These are phyloP conservation scores for Dendrolimus kikuchii DNA, from an alignment of 1,140 invertebrate genomes.

Conservation along the genomic window DNA sequence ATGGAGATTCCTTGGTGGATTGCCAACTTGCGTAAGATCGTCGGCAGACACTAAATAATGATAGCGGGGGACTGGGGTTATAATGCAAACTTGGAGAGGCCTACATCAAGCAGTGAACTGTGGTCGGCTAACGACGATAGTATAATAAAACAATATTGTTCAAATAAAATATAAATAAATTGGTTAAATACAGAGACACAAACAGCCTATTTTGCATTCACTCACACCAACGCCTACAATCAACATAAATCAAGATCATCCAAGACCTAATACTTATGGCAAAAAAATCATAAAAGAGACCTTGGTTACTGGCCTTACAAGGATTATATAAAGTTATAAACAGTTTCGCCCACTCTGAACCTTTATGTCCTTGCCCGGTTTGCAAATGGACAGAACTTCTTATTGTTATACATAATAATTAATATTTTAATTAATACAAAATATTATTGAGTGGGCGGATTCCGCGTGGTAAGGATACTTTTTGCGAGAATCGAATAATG, in stretches of 20 bases:
- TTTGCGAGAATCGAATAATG: neutral
- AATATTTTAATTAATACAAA: conserved; percentile 1
- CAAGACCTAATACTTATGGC: conserved; percentile 16
- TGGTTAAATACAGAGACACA: too few relatives aligned
- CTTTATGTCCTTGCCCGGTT: conserved; percentile 34
- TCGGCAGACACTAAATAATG: too few relatives aligned
- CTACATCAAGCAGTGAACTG: too few relatives aligned
- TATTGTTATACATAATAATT: neutral
- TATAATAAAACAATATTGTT: too few relatives aligned
- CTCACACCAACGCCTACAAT: conserved; percentile 3
- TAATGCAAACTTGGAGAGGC: too few relatives aligned
- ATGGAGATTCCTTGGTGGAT: too few relatives aligned
- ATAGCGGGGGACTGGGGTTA: too few relatives aligned
- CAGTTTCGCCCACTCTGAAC: conserved; percentile 34
- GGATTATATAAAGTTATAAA: conserved; percentile 35
- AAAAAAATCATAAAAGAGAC: conserved; percentile 22
- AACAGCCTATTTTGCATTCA: too few relatives aligned
- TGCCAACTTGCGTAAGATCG: too few relatives aligned
- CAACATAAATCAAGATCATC: conserved; percentile 12
- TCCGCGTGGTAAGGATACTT: conserved; percentile 35
- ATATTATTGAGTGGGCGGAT: conserved; percentile 22
- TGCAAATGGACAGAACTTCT: conserved; percentile 7
- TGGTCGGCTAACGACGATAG: too few relatives aligned
- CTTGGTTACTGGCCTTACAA: conserved; percentile 36
- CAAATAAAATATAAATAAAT: too few relatives aligned